These are phyloP conservation scores for western clawed frog (Xenopus tropicalis) DNA, from an alignment of 2,113 vertebrate genomes.

Conservation along the genomic window UCB_Xtro_10.0 CM004445.2:65258001-65258500, in stretches of 20 bases:
- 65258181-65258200: conserved; percentile 74
- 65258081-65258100: conserved; percentile 87
- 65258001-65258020: too few species aligned
- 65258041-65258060: conserved; percentile 82
- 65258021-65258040: too few species aligned
- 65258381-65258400: too few species aligned
- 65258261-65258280: neutral
- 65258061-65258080: conserved; percentile 76
- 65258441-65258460: too few species aligned
- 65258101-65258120: conserved; percentile 85
- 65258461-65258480: too few species aligned
- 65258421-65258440: too few species aligned
- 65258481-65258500: too few species aligned
- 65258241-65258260: conserved; percentile 30
- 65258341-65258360: too few species aligned
- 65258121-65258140: conserved; percentile 86
- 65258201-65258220: conserved; percentile 85
- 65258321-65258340: too few species aligned
- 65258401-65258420: too few species aligned
- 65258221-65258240: conserved; percentile 80
- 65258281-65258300: conserved; percentile 37
- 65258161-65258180: conserved; percentile 78
- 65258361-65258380: conserved; percentile 24
- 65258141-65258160: conserved; percentile 85
- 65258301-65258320: neutral